Base-by-base conservation (phyloP, 2,113 vertebrate species). In the Euleptes europaea region DNA sequence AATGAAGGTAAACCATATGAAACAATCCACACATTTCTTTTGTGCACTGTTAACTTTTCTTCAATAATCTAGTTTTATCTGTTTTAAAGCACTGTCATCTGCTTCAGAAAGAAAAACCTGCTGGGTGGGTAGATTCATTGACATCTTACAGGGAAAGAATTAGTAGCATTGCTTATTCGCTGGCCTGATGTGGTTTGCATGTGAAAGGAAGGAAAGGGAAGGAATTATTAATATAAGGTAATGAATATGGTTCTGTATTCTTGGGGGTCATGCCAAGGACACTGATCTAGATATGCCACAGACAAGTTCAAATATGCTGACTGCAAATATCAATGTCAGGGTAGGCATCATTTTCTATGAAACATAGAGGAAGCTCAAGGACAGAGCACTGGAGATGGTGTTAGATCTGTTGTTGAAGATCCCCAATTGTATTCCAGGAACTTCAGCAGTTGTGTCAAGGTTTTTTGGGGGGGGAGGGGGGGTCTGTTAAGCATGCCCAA, bases 101-200 rank as follows among this genome's bases (percentile, higher is more conserved):
- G 82, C 63, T 77, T 78, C 81, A 78, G 71, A 47, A 84, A 86
- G 77, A 57, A 82, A 84, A 81, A 76, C 82, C 71, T 60, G 82
- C 69, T 67, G 66, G 70, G 17, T 74, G 80, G 49, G 31, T 44
- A 54, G 44, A 84, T 89, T 80, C 71, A 84, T 51, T 80, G 51
- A 69, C 65, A 63, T 14, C 23, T 40, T 38, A 2, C 78, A 26
- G 86, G 44, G 66, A 82, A 35, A 72, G 73, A 67, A 66, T 33
- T 51, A 26, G 67, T 82, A 60, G 82, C 82, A 82, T 84, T 17
- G 23, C 42, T 85, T 78, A 51, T 74, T 69, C 63, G 49, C 65
- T 69, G 42, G 49, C 35, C 26, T 31, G 63, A 49, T 49, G 73
- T 72, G 42, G 44, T 81, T 47, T 75, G 28, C 17, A 67, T 10